Evolutionary conservation across 2,113 vertebrate species (phyloP), one percentile per base, ranked within the genome.

Genomic region (Ploceus nigricollis): DNA sequence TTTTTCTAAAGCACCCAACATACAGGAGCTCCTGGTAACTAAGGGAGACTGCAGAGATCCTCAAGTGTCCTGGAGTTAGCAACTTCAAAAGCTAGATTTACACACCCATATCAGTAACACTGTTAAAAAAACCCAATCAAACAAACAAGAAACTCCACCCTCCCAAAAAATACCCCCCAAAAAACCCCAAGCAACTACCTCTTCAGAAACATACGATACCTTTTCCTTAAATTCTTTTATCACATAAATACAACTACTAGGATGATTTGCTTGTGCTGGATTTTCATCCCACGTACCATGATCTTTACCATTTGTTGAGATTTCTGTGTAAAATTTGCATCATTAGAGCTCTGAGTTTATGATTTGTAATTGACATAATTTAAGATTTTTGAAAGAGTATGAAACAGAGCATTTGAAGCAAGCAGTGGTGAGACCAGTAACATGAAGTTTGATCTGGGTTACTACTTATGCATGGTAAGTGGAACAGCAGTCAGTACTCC

Each of bases 381-480:
- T 33, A 57, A 63, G 10, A 33, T 16, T 57, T 82, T 60, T 48
- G 6, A 37, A 35, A 63, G 31, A 54, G 5, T 25, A 2, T 71
- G 51, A 56, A 82, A 54, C n/a, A 42, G 10, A 54, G 8, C 7
- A 6, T n/a, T 64, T 64, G 14, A 88, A 90, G 48, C 24, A 79
- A 33, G 24, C 42, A 88, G 30, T 8, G 54, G 40, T 35, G 21
- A 76, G 11, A 72, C 19, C 40, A 88, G 42, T 65, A 57, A 88
- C 8, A 48, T 6, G 3, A 71, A 60, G 10, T 51, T 30, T 30
- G 5, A 68, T 37, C 27, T 57, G 27, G 12, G 47, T 66, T 89
- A 61, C n/a, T 68, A 16, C 20, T 78, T 48, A 58, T 3, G 1
- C 1, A 1, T 11, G 7, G 6, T 3, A 19, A 79, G 13, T 35